Conservation (phyloP, 2,113 vertebrate genomes). For the Gymnorhina tibicen region DNA sequence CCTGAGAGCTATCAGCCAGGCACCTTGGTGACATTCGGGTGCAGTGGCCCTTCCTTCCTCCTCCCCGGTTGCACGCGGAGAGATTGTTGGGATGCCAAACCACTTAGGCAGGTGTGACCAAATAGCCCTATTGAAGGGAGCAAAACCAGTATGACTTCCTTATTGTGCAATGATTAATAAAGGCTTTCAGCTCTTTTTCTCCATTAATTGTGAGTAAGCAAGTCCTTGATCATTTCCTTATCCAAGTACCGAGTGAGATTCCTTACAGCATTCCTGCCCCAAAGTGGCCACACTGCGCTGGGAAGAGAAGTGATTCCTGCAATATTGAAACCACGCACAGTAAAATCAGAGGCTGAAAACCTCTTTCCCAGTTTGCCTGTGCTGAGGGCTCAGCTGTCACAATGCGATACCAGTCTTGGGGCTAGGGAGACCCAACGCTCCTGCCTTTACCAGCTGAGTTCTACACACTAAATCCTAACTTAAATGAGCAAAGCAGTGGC, state of each 20-base stretch:
- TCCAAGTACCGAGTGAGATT: slow-evolving; percentile 7
- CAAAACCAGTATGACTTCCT: slow-evolving; percentile 53
- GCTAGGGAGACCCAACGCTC: fast-evolving
- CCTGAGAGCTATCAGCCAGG: neutral
- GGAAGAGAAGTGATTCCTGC: neutral
- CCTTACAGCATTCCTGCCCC: slow-evolving; percentile 50
- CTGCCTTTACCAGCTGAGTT: neutral
- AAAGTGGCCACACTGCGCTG: neutral
- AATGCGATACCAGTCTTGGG: neutral
- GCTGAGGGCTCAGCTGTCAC: neutral
- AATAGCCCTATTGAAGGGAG: slow-evolving; percentile 10
- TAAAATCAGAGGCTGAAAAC: neutral
- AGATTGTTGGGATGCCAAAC: slow-evolving; percentile 34
- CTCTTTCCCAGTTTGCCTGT: neutral
- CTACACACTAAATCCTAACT: neutral
- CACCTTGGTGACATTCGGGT: neutral
- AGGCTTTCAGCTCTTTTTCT: slow-evolving; percentile 14
- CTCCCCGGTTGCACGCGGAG: fast-evolving
- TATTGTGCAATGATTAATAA: slow-evolving; percentile 57
- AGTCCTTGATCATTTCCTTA: slow-evolving; percentile 57
- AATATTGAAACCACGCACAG: neutral
- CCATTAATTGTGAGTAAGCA: slow-evolving; percentile 51
- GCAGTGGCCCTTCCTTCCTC: neutral
- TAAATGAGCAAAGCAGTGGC: neutral
- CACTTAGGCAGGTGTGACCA: slow-evolving; percentile 38